Evolutionary conservation across 2,113 vertebrate species (phyloP), one percentile per base, ranked within the genome.

Genomic region (Phycodurus eques): DNA sequence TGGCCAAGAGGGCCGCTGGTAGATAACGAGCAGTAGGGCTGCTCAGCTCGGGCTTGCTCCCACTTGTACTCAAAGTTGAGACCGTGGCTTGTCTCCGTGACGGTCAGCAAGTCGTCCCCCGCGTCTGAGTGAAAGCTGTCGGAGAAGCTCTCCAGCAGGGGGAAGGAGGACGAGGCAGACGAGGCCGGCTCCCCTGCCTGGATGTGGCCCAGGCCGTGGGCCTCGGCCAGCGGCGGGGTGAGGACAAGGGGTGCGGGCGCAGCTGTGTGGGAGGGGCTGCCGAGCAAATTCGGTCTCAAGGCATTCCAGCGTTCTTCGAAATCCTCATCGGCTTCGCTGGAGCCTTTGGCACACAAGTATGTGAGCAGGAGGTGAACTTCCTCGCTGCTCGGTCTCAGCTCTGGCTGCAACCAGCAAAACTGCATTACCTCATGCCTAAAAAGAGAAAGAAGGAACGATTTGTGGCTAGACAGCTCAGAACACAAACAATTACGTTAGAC

Each of bases 51-150:
- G 43, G 93, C 93, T 42, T 93, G 94, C 76, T 98, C 96, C 98
- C 98, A 99, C 81, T 97, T 96, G 88, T 96, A 99, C 86, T 99
- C 98, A 7, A 99, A 98, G 82, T 96, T 97, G 72, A 99, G 96
- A 72, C 98, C 98, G 0, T 93, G 95, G 88, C 95, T 98, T 1
- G 96, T 98, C 90, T 98, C 96, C 0, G 96, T 99, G 74, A 99
- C 96, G 0, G 96, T 99, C 75, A 99, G 92, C 68, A 99, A 93
- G 67, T 98, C 98, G 0, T 98, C 98, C 0, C 94, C 94, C 0
- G 87, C 89, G 1, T 98, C 95, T 0, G 92, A 93, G 70, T 95
- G 96, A 87, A 95, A 96, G 67, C 96, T 92, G 17, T 97, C 96
- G 1, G 89, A 92, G 86, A 98, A 98, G 81, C 95, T 95, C 84